Conservation (phyloP, 2,888 invertebrate genomes). For the Chelonus formosanus region DNA sequence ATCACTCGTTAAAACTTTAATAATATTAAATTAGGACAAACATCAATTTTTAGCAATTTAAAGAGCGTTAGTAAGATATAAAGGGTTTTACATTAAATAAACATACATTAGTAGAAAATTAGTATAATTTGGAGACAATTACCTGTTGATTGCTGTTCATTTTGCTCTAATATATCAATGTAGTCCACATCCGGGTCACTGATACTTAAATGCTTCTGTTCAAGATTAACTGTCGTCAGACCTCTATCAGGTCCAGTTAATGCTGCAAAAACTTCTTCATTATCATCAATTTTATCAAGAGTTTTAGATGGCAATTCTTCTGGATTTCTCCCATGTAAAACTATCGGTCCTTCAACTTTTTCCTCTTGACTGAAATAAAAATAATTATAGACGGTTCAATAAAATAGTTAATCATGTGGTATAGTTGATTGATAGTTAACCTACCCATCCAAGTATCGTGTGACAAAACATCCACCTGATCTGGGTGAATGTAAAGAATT, state of each 20-base stretch:
- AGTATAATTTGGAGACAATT: conserved; percentile 19
- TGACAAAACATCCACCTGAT: conserved; percentile 72
- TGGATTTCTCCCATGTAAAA: conserved; percentile 77
- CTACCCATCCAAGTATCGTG: conserved; percentile 77
- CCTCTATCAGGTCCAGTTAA: conserved; percentile 86
- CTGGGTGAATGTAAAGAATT: conserved; percentile 68
- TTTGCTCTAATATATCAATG: conserved; percentile 71
- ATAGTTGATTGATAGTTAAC: conserved; percentile 34
- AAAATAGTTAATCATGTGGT: background rate
- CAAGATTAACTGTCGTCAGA: conserved; percentile 76
- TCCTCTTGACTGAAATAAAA: conserved; percentile 55
- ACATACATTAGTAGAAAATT: too few relatives aligned
- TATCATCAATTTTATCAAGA: conserved; percentile 67
- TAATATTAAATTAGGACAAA: too few relatives aligned
- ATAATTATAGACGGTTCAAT: background rate
- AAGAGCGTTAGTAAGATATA: too few relatives aligned
- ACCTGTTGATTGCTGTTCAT: conserved; percentile 56
- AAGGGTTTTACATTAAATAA: too few relatives aligned
- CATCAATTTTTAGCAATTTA: too few relatives aligned
- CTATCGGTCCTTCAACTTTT: conserved; percentile 67
- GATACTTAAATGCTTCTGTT: conserved; percentile 73
- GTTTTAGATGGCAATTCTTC: conserved; percentile 76
- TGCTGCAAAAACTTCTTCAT: conserved; percentile 73
- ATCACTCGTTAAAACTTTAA: too few relatives aligned
- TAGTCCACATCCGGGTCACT: conserved; percentile 77